Conservation (phyloP, 2,797 vertebrate genomes). For the Emydoidea blandingii region DNA sequence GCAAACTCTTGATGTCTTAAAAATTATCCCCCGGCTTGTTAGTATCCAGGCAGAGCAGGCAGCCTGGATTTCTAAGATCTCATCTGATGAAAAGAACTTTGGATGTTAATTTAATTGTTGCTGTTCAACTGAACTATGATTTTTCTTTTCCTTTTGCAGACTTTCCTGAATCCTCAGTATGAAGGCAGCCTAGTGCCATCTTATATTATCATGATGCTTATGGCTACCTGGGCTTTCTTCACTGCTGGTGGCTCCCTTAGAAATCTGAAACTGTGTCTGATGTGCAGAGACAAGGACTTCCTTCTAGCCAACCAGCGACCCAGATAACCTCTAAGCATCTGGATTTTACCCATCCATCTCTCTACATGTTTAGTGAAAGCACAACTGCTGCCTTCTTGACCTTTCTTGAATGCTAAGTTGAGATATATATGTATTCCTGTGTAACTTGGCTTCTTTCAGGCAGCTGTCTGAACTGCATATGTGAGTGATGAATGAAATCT, state of each 20-base stretch:
- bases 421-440: neutral
- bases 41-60: neutral
- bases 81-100: neutral
- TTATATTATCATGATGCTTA: slow-evolving; percentile 82
- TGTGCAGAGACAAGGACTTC: slow-evolving; percentile 88
- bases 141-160: slow-evolving; percentile 74
- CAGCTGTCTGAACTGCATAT: neutral
- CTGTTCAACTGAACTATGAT: neutral
- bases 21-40: neutral
- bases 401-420: slow-evolving; percentile 7
- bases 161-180: slow-evolving; percentile 84
- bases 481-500: neutral
- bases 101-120: neutral
- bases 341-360: neutral
- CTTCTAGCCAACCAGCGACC: slow-evolving; percentile 85
- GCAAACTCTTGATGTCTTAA: neutral
- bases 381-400: slow-evolving; percentile 32
- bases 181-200: slow-evolving; percentile 82
- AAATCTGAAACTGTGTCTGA: slow-evolving; percentile 87
- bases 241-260: slow-evolving; percentile 84
- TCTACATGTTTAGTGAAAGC: slow-evolving; percentile 38
- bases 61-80: neutral
- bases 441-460: neutral
- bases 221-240: slow-evolving; percentile 86
- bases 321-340: slow-evolving; percentile 78